These are phyloP conservation scores for Crypturellus tataupa DNA, from an alignment of 2,797 vertebrate species.

Conservation along the genomic window DNA sequence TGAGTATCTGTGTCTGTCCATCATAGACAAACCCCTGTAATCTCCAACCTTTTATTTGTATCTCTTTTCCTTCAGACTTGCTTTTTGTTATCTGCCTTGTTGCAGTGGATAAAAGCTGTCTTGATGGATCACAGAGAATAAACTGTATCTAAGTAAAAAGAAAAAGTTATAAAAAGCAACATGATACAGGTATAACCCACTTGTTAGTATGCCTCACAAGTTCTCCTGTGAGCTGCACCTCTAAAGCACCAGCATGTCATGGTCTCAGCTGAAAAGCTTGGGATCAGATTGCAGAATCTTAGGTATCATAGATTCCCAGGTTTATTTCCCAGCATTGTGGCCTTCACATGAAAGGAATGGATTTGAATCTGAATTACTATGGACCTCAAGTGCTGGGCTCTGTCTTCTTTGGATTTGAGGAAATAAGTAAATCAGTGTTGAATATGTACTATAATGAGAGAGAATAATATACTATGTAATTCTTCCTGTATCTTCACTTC, in stretches of 20 bases:
- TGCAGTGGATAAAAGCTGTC: slow-evolving; percentile 28
- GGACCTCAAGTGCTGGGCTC: background rate
- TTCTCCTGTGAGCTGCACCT: background rate
- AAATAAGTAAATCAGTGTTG: slow-evolving; percentile 18
- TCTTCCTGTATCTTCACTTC: background rate
- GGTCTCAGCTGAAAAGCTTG: slow-evolving; percentile 34
- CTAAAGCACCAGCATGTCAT: background rate
- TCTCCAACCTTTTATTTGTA: background rate
- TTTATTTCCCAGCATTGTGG: slow-evolving; percentile 18
- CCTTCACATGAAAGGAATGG: background rate
- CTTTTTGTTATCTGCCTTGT: background rate
- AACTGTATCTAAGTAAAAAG: background rate
- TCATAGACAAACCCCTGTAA: slow-evolving; percentile 6
- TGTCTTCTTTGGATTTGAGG: background rate
- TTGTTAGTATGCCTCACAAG: background rate
- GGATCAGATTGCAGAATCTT: slow-evolving; percentile 33
- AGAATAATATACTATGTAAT: background rate
- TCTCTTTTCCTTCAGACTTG: background rate
- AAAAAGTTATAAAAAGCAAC: background rate
- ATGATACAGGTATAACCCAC: background rate
- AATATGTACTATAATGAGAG: background rate
- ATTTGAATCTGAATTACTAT: slow-evolving; percentile 19
- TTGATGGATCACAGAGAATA: slow-evolving; percentile 22
- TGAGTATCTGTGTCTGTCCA: background rate
- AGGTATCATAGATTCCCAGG: background rate